Percentiles rank a stretch among this genome's conserved stretches.
These are phyloP conservation scores for Python bivittatus DNA, from an alignment of 2,113 vertebrate genomes.

Conservation along the genomic window DNA sequence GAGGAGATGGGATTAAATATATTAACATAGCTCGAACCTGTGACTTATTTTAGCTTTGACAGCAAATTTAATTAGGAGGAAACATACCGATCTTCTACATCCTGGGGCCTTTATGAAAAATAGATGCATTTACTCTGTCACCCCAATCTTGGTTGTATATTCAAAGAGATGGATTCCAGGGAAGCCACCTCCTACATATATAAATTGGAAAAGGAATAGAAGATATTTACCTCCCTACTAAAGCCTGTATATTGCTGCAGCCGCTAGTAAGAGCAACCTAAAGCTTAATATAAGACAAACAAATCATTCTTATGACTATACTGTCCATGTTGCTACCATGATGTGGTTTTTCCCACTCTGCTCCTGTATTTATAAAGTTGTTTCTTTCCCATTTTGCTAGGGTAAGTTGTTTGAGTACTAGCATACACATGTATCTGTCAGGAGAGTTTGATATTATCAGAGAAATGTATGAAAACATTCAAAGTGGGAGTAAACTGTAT, in stretches of 20 bases:
- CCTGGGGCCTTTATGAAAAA: neutral
- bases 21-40: neutral
- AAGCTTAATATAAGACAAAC: neutral
- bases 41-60: neutral
- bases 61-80: constrained; percentile 12
- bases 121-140: neutral
- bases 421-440: neutral
- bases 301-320: neutral
- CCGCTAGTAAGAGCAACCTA: neutral
- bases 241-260: neutral
- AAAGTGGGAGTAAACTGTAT: neutral
- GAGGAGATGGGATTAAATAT: neutral
- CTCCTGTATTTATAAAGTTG: neutral
- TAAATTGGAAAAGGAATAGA: neutral
- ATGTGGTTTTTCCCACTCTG: neutral
- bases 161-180: neutral
- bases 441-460: neutral
- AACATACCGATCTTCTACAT: neutral
- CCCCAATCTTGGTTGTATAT: neutral
- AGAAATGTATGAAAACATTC: neutral
- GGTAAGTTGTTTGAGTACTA: neutral
- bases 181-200: neutral
- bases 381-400: neutral
- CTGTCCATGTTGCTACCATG: neutral
- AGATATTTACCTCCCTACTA: neutral